Evolutionary conservation across 2,113 vertebrate species (phyloP).

Genomic region (Neomonachus schauinslandi): DNA sequence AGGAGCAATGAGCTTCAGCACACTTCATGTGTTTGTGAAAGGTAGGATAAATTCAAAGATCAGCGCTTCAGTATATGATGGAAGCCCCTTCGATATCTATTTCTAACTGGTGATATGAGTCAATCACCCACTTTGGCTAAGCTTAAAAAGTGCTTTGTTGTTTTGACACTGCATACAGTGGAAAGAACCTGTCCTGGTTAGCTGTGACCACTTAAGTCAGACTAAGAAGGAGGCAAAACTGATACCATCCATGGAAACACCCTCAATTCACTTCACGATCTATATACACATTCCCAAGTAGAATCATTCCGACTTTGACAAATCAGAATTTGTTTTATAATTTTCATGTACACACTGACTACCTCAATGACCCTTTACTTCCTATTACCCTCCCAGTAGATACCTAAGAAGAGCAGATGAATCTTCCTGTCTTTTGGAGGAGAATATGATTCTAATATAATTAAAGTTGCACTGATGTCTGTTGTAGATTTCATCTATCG

Average conservation of each 20-base stretch:
- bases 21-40: not conserved
- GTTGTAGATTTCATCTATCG: not conserved
- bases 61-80: not conserved
- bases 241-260: not conserved
- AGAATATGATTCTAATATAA: constrained; percentile 33
- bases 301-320: not conserved
- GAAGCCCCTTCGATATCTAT: not conserved
- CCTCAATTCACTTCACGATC: not conserved
- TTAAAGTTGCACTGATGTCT: not conserved
- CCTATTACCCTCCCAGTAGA: not conserved
- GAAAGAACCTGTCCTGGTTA: not conserved
- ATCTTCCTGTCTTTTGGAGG: not conserved
- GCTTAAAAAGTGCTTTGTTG: not conserved
- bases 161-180: constrained; percentile 25
- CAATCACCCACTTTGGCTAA: not conserved
- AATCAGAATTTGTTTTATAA: constrained; percentile 27
- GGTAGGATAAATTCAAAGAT: constrained; percentile 5
- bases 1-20: not conserved
- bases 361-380: not conserved
- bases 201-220: not conserved
- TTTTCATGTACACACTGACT: not conserved
- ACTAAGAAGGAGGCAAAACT: not conserved
- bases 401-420: not conserved
- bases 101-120: not conserved
- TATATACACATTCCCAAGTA: not conserved